These are phyloP conservation scores for Drosophila biarmipes DNA, from an alignment of 1,140 invertebrate species.

Conservation along the genomic window DNA sequence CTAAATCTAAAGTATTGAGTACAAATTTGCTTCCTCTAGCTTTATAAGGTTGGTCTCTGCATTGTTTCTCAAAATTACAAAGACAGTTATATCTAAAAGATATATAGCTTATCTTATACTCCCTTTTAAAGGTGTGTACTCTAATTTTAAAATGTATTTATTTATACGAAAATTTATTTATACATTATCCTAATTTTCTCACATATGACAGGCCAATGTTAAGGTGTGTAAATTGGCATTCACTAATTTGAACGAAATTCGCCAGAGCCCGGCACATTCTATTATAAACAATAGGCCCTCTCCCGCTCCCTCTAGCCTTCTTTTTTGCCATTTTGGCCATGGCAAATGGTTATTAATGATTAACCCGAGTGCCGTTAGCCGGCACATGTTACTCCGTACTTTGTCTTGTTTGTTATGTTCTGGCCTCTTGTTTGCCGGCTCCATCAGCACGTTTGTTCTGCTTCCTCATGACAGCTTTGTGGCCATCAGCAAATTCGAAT, in stretches of 20 bases:
- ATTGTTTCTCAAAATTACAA: too few species aligned
- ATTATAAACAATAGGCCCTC: slow-evolving; percentile 5
- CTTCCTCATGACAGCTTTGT: slow-evolving; percentile 21
- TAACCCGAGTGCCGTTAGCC: slow-evolving; percentile 58
- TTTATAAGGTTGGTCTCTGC: too few species aligned
- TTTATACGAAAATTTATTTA: too few species aligned
- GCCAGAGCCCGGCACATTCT: slow-evolving; percentile 1
- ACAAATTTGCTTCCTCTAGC: too few species aligned
- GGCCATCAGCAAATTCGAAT: slow-evolving; percentile 31
- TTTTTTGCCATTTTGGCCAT: slow-evolving; percentile 12
- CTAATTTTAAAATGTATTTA: too few species aligned
- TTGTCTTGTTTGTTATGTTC: slow-evolving; percentile 35
- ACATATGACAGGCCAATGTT: slow-evolving; percentile 11
- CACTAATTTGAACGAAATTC: slow-evolving; percentile 1
- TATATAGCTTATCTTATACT: too few species aligned
- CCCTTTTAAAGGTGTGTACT: not conserved
- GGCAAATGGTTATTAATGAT: slow-evolving; percentile 52
- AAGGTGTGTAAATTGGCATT: slow-evolving; percentile 15
- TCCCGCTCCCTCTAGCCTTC: slow-evolving; percentile 2
- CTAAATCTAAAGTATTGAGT: too few species aligned
- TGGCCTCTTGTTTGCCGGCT: slow-evolving; percentile 40
- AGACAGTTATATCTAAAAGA: too few species aligned
- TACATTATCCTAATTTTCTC: slow-evolving; percentile 4
- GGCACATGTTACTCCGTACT: slow-evolving; percentile 24
- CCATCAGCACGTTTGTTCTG: slow-evolving; percentile 38